Conservation (phyloP, 2,797 vertebrate genomes). For the Myotis myotis region DNA sequence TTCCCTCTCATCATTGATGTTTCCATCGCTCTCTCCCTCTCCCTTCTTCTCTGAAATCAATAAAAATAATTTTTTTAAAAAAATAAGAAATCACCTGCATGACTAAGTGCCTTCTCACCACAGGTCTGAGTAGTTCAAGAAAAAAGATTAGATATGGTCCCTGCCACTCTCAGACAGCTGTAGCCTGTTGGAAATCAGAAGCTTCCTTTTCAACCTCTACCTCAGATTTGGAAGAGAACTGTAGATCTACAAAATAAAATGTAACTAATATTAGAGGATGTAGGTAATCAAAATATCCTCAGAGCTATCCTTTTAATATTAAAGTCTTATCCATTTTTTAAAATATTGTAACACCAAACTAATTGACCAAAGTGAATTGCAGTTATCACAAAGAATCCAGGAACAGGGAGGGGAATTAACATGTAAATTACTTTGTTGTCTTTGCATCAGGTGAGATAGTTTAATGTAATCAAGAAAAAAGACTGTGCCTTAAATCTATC, state of each 20-base stretch:
- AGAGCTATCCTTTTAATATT: not conserved
- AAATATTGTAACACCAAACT: constrained; percentile 20
- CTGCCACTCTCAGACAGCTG: not conserved
- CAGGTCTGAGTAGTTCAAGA: not conserved
- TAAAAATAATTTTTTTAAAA: too few relatives aligned
- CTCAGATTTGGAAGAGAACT: not conserved
- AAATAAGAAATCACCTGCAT: not conserved
- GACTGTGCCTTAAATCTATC: not conserved
- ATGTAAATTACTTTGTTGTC: constrained; percentile 22
- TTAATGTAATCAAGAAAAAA: constrained; percentile 59
- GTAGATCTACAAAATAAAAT: not conserved
- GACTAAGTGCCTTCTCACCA: not conserved
- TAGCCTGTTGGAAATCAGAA: not conserved
- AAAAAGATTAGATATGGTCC: not conserved
- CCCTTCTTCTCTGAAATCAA: too few relatives aligned
- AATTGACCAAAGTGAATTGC: not conserved
- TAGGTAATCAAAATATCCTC: not conserved
- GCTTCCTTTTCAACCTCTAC: not conserved
- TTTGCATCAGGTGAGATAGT: not conserved
- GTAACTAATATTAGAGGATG: not conserved
- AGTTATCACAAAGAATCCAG: not conserved
- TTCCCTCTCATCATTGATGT: too few relatives aligned
- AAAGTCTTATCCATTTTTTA: not conserved
- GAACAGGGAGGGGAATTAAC: not conserved
- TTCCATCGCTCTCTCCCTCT: too few relatives aligned